Base-by-base conservation (phyloP, 2,888 invertebrate species). In the Galerucella pusilla region DNA sequence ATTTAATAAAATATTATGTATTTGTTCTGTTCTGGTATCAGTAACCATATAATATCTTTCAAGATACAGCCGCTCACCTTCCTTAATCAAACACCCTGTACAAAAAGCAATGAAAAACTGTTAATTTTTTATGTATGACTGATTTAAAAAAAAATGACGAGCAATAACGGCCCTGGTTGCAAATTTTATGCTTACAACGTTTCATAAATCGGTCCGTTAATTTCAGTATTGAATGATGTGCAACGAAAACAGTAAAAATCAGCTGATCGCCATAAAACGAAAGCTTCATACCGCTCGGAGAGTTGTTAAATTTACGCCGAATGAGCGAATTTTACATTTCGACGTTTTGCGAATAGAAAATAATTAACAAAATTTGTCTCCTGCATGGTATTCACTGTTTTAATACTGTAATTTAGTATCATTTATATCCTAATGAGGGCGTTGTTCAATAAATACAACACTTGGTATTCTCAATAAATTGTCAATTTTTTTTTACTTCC, bases 241-340 rank as follows among this genome's bases (percentile, higher is more conserved):
- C 77, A 76, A 76, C 78, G 78, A 80, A 80, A 81, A 80, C 46
- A 54, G 54, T 72, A 72, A 75, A 69, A 82, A 81, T 82, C 82
- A 82, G 81, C 82, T 82, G 82, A 82, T 82, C 77, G 79, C 77
- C 52, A 72, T 74, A 72, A 75, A 75, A 69, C 59, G 64, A 64
- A 64, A 64, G 20, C 28, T 71, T 57, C 4, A 20, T 20, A 12
- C 11, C 20, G 16, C 11, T 65, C 20, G 16, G 63, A 20, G 46
- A 16, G 20, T 46, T 12, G n/a, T 49, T 45, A 65, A 65, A 65
- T 46, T 42, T 64, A 65, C 45, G 54, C 45, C 20, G 64, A 71
- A 71, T 42, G 64, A n/a, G 71, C 25, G 28, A 71, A 71, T 71
- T 71, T 71, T 71, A 25, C 61, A 70, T 61, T 42, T 25, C 59